Percentiles rank a stretch among this genome's conserved stretches.
Evolutionary conservation across 2,113 vertebrate genomes (phyloP).

Genomic region (Perca schrenkii): DNA sequence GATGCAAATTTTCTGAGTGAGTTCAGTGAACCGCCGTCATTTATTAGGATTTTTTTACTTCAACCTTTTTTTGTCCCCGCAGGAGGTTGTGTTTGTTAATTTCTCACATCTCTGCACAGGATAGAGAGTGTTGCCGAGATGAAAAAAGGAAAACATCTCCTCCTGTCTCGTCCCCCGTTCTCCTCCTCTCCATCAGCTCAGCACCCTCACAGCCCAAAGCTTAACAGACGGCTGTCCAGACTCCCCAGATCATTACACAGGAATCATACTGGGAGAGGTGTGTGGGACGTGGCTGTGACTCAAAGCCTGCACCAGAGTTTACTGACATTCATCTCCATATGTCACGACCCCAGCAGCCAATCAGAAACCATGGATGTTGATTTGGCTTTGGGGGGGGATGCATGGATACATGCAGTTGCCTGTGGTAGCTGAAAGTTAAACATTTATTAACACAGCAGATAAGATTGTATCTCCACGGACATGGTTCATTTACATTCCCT

Average conservation of each 20-base stretch:
- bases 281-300: constrained; percentile 66
- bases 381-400: constrained; percentile 23
- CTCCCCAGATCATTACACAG: constrained; percentile 76
- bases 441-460: constrained; percentile 40
- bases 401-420: constrained; percentile 3
- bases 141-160: constrained; percentile 58
- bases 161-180: constrained; percentile 44
- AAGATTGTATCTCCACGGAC: constrained; percentile 31
- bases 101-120: constrained; percentile 65
- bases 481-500: constrained; percentile 33
- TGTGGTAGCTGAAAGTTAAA: constrained; percentile 17
- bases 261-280: constrained; percentile 72
- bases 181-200: constrained; percentile 55
- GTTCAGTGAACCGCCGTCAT: constrained; percentile 42
- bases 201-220: constrained; percentile 56
- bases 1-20: constrained; percentile 37
- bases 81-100: constrained; percentile 67
- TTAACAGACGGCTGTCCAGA: constrained; percentile 73
- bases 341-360: constrained; percentile 61
- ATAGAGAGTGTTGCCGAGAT: constrained; percentile 51
- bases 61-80: constrained; percentile 50
- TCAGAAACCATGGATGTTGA: constrained; percentile 21
- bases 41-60: constrained; percentile 57
- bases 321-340: constrained; percentile 71
- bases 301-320: constrained; percentile 55